Percentiles rank a stretch among this genome's conserved stretches.
phyloP scores from a whole-genome alignment of 2,888 invertebrate species.

The Helleia helle region DNA sequence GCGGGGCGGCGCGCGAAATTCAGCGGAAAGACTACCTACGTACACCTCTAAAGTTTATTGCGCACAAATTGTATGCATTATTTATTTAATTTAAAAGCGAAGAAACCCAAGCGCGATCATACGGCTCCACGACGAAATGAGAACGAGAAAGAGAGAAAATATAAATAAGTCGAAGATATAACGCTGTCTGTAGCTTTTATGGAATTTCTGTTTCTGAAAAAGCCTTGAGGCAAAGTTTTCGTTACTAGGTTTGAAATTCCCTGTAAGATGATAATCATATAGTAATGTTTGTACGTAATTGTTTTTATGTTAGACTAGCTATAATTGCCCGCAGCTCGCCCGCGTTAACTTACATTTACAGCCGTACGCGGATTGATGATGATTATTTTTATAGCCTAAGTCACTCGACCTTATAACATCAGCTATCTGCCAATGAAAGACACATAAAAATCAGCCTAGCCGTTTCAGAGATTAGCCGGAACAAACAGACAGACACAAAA shows the following conservation, averaged over 20 bases:
- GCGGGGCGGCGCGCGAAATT: slow-evolving; percentile 51
- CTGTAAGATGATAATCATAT: too few relatives aligned
- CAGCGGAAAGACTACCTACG: slow-evolving; percentile 50
- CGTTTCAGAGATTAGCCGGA: too few relatives aligned
- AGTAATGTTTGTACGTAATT: too few relatives aligned
- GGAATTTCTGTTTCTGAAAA: background rate
- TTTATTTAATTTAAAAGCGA: slow-evolving; percentile 73
- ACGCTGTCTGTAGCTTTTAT: slow-evolving; percentile 2
- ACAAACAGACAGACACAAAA: too few relatives aligned
- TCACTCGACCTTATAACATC: too few relatives aligned
- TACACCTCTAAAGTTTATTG: slow-evolving; percentile 64
- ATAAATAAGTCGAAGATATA: slow-evolving; percentile 19
- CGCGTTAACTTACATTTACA: too few relatives aligned
- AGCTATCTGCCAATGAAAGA: too few relatives aligned
- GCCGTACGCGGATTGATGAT: too few relatives aligned
- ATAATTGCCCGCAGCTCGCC: too few relatives aligned
- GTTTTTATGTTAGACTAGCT: too few relatives aligned
- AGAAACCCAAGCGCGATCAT: slow-evolving; percentile 61
- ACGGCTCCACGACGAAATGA: slow-evolving; percentile 38
- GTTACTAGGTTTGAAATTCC: background rate
- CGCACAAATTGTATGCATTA: slow-evolving; percentile 71
- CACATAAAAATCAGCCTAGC: too few relatives aligned
- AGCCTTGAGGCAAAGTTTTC: background rate
- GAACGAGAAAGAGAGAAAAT: slow-evolving; percentile 36
- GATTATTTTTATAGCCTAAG: too few relatives aligned